Evolutionary conservation across 30 jellyfish, hydroid and myxozoan genomes (phyloP), one percentile per base, ranked within the genome.

Genomic region (Sanderia malayensis): DNA sequence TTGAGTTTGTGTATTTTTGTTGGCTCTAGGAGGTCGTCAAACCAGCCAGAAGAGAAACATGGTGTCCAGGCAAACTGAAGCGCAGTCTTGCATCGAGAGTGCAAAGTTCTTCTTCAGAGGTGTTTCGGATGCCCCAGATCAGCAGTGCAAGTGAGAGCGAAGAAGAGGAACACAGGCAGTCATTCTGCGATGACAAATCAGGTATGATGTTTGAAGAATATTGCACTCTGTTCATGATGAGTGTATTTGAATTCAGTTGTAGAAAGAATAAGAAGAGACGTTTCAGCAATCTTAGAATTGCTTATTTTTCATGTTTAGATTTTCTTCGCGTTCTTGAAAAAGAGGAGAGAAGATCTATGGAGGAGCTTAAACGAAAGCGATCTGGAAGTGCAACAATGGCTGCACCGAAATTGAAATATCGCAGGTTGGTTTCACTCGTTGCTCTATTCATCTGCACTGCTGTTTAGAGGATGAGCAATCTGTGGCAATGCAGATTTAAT

Each of bases 31-130:
- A 58, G 33, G 15, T 58, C 2, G 31, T 79, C 22, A 75, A 69
- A 59, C 75, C 65, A 30, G 72, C 85, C 7, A 73, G 96, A 27
- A 33, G 96, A 30, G 89, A 79, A 76, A 87, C 96, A 3, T 87
- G 96, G 96, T 87, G 96, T 66, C 96, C 96, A 4, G 96, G 96
- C 52, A 84, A 81, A n/a, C 69, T 71, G 52, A 82, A 70, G n/a
- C 70, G 79, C 26, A 63, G 85, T 27, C 76, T 82, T 32, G 76
- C 68, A 0, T 24, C 33, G 1, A 69, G 67, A 17, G 47, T 33
- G 4, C 22, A 26, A 28, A 58, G 8, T 15, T 52, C 2, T 10
- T 9, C 68, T 31, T 34, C 84, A 0, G 55, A 26, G 6, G 67
- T 65, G 28, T 46, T 24, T 20, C 31, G 31, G 18, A n/a, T 60